Base-by-base conservation (phyloP, 1,140 invertebrate species). In the Oryzaephilus surinamensis region DNA sequence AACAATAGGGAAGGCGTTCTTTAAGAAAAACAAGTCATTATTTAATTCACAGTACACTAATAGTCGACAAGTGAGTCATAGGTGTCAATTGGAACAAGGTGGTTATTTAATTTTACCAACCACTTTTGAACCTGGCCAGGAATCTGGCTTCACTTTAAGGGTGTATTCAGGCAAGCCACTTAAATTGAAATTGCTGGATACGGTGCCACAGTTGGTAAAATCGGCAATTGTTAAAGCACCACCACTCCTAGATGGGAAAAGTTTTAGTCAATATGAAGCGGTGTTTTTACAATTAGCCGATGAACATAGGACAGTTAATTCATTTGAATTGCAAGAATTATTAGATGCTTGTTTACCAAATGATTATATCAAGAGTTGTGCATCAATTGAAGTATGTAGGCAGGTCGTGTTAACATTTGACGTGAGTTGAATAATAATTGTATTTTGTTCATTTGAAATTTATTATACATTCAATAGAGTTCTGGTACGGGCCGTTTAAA, bases 361-460 rank as follows among this genome's bases (percentile, higher is more conserved):
- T 65, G 89, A 95, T 70, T 93, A 93, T 51, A 91, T 95, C 32
- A 93, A 92, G 60, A 92, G 88, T 43, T 93, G 88, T 63, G 89
- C 89, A 0, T 90, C 83, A 23, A 77, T 93, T 45, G 89, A 93
- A 65, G 88, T 92, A 8, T 93, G 89, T 58, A 70, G 87, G 42
- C 88, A 93, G 69, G 83, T 93, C 8, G 80, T 94, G 2, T 68
- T 91, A 0, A 79, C 88, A 6, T 76, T 93, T 65, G 88, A 92
- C 69, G 83, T 86, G 82, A 76, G 53, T 57, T 32, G 1, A 20
- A 5, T 20, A n/a, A n/a, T n/a, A n/a, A n/a, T n/a, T n/a, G n/a
- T n/a, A n/a, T n/a, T n/a, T n/a, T n/a, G n/a, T 21, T 34, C 6
- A 26, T 21, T 26, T 36, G 6, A 16, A 7, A 20, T 18, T n/a